Base-by-base conservation (phyloP, 2,113 vertebrate genomes). In the Oceanites oceanicus region DNA sequence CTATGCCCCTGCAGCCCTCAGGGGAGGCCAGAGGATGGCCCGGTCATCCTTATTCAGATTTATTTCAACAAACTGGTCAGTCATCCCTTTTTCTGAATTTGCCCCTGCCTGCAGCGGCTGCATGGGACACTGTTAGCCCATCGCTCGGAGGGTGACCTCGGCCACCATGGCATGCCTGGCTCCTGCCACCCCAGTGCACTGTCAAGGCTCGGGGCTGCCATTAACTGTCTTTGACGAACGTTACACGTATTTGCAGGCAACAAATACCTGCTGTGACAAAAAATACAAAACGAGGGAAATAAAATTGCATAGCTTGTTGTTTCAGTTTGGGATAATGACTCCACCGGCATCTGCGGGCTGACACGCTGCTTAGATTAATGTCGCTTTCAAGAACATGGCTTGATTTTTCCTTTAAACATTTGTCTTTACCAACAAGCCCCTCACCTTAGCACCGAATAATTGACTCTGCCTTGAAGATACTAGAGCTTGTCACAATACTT, bases 361-460 rank as follows among this genome's bases (percentile, higher is more conserved):
- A 91, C 81, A 79, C 1, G 2, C 58, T 13, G 47, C 87, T 91
- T 90, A 94, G 93, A 94, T 94, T 96, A 96, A 96, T 89, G 83
- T 86, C 2, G 1, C 77, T 91, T 90, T 92, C 93, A 95, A 85
- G 74, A 93, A 74, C 13, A 1, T 61, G 66, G 87, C 66, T 96
- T 92, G 87, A 90, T 94, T 94, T 85, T 91, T 81, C 91, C 80
- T 94, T 81, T 87, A 87, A 96, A 87, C 87, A 89, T 96, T 92
- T 96, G 73, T 92, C 93, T 94, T 94, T 78, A 86, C 61, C 90
- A 91, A 85, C 62, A 89, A 88, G 58, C 90, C 70, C 90, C 81
- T 95, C 93, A 90, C 90, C 92, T 88, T 87, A 90, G 84, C 66
- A 92, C 81, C 5, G 0, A 81, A 93, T 95, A 95, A 97, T 90